phyloP scores from a whole-genome alignment of 2,888 invertebrate species.

The Ophioninae sp. region DNA sequence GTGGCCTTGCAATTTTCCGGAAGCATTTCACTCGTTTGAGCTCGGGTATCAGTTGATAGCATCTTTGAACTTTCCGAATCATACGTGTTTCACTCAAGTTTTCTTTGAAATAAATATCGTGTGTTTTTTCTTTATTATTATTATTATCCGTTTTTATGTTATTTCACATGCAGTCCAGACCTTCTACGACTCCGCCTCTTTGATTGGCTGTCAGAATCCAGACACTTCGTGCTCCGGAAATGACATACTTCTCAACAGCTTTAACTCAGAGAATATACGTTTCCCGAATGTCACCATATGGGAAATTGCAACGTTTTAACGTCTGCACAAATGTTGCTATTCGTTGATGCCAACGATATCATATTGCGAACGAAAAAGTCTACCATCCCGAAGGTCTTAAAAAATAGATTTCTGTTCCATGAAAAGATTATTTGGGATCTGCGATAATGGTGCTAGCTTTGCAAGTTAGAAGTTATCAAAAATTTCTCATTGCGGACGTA shows the following conservation, averaged over 20 bases:
- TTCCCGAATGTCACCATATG: too few relatives aligned
- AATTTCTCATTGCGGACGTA: too few relatives aligned
- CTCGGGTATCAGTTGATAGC: background rate
- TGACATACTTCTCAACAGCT: background rate
- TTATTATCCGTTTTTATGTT: background rate
- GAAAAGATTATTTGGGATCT: too few relatives aligned
- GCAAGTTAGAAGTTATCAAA: too few relatives aligned
- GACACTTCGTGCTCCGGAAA: background rate
- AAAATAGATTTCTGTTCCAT: too few relatives aligned
- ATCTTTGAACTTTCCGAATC: background rate
- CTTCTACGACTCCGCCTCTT: background rate
- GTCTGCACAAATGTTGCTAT: too few relatives aligned
- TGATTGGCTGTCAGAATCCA: background rate
- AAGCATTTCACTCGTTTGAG: background rate
- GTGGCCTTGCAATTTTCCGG: background rate
- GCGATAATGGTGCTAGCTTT: too few relatives aligned
- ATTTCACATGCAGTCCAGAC: background rate
- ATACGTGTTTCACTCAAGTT: background rate
- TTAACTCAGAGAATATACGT: background rate
- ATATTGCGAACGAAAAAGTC: too few relatives aligned
- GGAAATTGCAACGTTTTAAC: too few relatives aligned
- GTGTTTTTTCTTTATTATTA: background rate
- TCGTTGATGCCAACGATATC: too few relatives aligned
- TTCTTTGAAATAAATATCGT: too few relatives aligned
- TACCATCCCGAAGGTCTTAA: too few relatives aligned